These are phyloP conservation scores for Hiodon alosoides DNA, from an alignment of 2,113 vertebrate species.

Conservation along the genomic window DNA sequence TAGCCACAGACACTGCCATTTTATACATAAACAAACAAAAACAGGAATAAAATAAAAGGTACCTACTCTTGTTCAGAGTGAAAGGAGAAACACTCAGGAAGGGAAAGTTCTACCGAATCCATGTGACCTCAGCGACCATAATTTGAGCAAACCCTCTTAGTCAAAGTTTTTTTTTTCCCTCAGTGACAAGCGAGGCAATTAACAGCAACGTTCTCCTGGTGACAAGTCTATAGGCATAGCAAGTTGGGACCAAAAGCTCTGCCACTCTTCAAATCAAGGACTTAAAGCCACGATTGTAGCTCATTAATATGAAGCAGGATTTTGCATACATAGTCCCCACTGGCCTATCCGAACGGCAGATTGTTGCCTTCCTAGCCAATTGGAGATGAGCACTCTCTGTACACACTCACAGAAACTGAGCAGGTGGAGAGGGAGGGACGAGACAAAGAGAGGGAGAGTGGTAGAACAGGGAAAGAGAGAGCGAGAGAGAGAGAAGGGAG, in stretches of 20 bases:
- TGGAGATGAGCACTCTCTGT: constrained; percentile 60
- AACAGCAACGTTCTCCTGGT: constrained; percentile 69
- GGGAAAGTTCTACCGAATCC: constrained; percentile 97
- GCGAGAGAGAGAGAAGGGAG: constrained; percentile 9
- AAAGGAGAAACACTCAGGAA: constrained; percentile 94
- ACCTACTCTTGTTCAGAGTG: constrained; percentile 99
- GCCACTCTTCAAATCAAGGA: constrained; percentile 94
- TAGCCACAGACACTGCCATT: constrained; percentile 36
- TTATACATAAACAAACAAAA: constrained; percentile 34
- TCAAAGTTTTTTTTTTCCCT: constrained; percentile 76
- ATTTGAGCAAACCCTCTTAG: constrained; percentile 75
- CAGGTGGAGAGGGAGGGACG: constrained; percentile 55
- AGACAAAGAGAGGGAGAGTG: constrained; percentile 49
- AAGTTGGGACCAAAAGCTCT: constrained; percentile 90
- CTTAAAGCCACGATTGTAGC: constrained; percentile 93
- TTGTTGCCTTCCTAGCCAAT: constrained; percentile 82
- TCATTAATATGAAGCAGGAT: constrained; percentile 94
- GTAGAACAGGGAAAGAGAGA: constrained; percentile 12
- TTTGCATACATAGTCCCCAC: constrained; percentile 88
- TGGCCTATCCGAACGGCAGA: constrained; percentile 63
- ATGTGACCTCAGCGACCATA: constrained; percentile 89
- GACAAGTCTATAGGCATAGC: constrained; percentile 71
- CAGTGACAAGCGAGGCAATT: constrained; percentile 77
- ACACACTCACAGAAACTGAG: constrained; percentile 55
- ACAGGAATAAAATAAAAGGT: constrained; percentile 68